Conservation (phyloP, 2,113 vertebrate species). For the Oxyruncus cristatus region DNA sequence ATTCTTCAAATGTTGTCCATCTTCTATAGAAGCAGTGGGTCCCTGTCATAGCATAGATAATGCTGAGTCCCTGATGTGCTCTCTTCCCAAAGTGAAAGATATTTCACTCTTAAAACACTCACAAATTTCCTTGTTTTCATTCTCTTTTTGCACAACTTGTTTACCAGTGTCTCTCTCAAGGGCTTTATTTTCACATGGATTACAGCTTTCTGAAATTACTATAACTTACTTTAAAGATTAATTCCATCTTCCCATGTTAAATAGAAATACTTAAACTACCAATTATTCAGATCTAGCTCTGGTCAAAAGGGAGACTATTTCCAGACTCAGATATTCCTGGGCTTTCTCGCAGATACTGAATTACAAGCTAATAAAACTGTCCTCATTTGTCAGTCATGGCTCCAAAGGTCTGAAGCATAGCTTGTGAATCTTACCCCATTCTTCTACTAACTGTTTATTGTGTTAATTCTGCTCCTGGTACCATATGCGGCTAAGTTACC, state of each 20-base stretch:
- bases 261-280: not conserved
- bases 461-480: not conserved
- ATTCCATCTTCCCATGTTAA: not conserved
- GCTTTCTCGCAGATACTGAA: not conserved
- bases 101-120: not conserved
- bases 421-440: not conserved
- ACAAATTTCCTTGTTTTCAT: not conserved
- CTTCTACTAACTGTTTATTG: not conserved
- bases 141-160: not conserved
- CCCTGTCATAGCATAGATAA: not conserved
- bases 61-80: rapidly evolving
- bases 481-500: not conserved
- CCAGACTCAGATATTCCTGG: not conserved
- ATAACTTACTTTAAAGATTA: not conserved
- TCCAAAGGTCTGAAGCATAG: not conserved
- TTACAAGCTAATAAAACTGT: not conserved
- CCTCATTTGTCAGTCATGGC: not conserved
- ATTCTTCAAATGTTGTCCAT: not conserved
- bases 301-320: not conserved
- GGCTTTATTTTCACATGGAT: not conserved
- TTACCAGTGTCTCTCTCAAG: not conserved
- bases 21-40: not conserved
- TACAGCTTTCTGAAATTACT: not conserved
- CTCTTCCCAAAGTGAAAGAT: not conserved
- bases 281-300: not conserved